Percentiles rank a stretch among this genome's conserved stretches.
Conservation (phyloP, 1,140 invertebrate species). For the Glossosoma conforme region DNA sequence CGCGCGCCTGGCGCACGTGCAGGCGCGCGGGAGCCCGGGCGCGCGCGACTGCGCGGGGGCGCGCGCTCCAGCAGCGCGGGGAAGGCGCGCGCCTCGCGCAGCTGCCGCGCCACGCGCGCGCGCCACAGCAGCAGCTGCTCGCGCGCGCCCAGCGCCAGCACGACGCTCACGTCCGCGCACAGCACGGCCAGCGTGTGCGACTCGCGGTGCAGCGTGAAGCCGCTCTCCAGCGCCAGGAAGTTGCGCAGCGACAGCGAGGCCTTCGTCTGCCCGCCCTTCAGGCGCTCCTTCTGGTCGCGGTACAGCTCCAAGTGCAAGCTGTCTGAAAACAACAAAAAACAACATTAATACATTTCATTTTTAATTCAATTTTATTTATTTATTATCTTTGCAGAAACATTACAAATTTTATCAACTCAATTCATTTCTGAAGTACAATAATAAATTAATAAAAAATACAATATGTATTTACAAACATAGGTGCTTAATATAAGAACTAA, state of each 20-base stretch:
- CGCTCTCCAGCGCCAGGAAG: constrained; percentile 76
- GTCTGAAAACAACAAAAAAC: constrained; percentile 59
- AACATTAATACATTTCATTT: background rate
- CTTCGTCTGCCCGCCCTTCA: constrained; percentile 82
- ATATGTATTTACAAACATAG: background rate
- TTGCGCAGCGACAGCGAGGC: constrained; percentile 77
- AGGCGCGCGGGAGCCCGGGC: constrained; percentile 63
- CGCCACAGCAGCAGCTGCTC: constrained; percentile 87
- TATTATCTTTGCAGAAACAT: background rate
- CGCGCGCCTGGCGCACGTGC: constrained; percentile 62
- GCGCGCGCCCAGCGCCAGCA: constrained; percentile 80
- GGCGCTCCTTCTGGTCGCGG: constrained; percentile 79
- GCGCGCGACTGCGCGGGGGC: constrained; percentile 63
- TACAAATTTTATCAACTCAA: background rate
- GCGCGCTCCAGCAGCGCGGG: constrained; percentile 65
- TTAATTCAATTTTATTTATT: background rate
- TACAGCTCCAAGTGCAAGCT: constrained; percentile 84
- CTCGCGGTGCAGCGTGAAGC: constrained; percentile 86
- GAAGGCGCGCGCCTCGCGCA: constrained; percentile 81
- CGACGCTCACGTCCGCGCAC: constrained; percentile 72
- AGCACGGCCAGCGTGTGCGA: constrained; percentile 86
- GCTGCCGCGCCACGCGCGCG: constrained; percentile 76
- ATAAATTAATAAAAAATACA: background rate
- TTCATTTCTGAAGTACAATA: background rate
- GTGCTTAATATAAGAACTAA: background rate